phyloP scores from a whole-genome alignment of 92 coral and sea anemone species.

The Zoanthus gigantus region DNA sequence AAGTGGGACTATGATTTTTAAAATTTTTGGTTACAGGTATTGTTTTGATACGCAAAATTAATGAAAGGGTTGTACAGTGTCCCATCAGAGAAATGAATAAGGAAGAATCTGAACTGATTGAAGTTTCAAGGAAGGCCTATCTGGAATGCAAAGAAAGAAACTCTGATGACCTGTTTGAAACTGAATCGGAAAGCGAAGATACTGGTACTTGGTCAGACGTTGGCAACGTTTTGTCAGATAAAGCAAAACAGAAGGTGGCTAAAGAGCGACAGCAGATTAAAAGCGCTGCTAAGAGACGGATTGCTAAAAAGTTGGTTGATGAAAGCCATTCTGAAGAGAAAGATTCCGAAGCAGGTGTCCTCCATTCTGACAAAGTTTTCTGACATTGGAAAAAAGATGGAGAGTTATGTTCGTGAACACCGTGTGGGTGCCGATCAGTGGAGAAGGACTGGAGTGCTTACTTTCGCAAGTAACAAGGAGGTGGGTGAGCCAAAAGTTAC shows the following conservation, averaged over 20 bases:
- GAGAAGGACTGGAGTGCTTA: conserved; percentile 59
- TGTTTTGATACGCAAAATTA: background rate
- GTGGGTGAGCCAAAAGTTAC: conserved; percentile 39
- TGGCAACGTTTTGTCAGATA: conserved; percentile 54
- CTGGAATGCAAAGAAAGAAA: conserved; percentile 38
- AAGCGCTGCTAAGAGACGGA: conserved; percentile 55
- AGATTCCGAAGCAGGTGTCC: conserved; percentile 60
- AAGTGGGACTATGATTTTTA: conserved; percentile 4
- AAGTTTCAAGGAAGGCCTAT: conserved; percentile 63
- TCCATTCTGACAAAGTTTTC: conserved; percentile 49
- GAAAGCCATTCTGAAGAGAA: conserved; percentile 57
- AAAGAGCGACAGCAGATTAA: conserved; percentile 55
- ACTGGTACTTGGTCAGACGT: conserved; percentile 53
- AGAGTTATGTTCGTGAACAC: conserved; percentile 47
- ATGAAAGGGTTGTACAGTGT: background rate
- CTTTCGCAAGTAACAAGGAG: conserved; percentile 57
- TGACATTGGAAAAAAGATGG: conserved; percentile 62
- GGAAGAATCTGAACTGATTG: conserved; percentile 17
- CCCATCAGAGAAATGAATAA: background rate
- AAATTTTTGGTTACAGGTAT: conserved; percentile 4
- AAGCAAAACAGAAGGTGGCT: conserved; percentile 58
- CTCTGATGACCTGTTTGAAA: conserved; percentile 57
- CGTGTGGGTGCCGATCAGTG: conserved; percentile 67
- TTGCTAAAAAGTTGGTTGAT: conserved; percentile 44
- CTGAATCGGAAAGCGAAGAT: conserved; percentile 62